Conservation (phyloP, 64 coral and sea anemone species). For the Stichodactyla mertensii region DNA sequence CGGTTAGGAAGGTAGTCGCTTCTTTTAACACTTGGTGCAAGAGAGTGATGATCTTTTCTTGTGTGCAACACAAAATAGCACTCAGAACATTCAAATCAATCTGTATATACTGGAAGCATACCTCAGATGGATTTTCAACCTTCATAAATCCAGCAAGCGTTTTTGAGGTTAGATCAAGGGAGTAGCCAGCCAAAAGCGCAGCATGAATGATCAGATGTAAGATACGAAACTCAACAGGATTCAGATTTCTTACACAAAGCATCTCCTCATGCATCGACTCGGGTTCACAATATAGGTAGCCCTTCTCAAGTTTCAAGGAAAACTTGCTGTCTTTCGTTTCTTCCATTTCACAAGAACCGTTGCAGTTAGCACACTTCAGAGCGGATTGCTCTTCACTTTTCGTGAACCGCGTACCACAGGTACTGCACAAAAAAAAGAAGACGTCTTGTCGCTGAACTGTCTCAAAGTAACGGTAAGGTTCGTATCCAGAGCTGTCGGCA, state of each 20-base stretch:
- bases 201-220: constrained; percentile 63
- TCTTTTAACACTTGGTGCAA: constrained; percentile 56
- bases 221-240: constrained; percentile 63
- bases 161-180: constrained; percentile 27
- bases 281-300: constrained; percentile 20
- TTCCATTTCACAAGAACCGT: constrained; percentile 1
- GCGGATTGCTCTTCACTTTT: not conserved
- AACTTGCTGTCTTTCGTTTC: not conserved
- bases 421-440: not conserved
- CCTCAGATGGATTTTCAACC: constrained; percentile 13
- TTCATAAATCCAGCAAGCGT: not conserved
- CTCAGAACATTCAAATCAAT: constrained; percentile 53
- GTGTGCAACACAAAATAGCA: constrained; percentile 43
- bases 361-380: constrained; percentile 25
- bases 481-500: not conserved
- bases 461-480: not conserved
- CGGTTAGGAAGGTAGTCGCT: constrained; percentile 16
- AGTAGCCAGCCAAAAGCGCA: constrained; percentile 48
- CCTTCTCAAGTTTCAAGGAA: not conserved
- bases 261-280: constrained; percentile 2
- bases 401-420: not conserved
- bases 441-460: not conserved
- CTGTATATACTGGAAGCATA: constrained; percentile 50
- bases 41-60: constrained; percentile 55
- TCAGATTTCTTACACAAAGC: constrained; percentile 36